A percentile compares a stretch with the other conserved stretches of the same genome.
phyloP scores from a whole-genome alignment of 2,113 vertebrate genomes.

The Etia nguti region DNA sequence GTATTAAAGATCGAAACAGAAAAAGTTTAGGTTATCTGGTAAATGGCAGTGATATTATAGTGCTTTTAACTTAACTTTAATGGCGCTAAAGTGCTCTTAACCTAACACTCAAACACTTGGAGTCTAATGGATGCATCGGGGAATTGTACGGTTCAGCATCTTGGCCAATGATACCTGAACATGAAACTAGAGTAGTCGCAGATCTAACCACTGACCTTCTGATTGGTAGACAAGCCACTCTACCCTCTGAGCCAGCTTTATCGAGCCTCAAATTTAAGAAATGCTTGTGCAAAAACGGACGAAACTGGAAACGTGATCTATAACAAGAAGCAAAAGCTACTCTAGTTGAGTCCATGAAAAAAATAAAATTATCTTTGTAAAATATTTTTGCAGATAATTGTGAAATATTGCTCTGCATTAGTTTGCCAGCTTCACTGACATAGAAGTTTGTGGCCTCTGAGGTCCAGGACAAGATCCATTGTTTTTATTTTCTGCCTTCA shows the following conservation, averaged over 20 bases:
- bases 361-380: not conserved
- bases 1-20: not conserved
- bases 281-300: not conserved
- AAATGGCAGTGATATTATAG: not conserved
- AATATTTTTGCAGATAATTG: not conserved
- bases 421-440: not conserved
- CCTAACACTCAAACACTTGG: accelerated
- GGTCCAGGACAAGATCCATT: not conserved
- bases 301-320: not conserved
- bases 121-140: not conserved
- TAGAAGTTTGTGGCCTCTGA: not conserved
- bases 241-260: not conserved
- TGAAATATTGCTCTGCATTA: not conserved
- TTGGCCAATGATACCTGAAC: not conserved
- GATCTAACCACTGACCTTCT: not conserved
- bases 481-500: not conserved
- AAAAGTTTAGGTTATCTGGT: not conserved
- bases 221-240: not conserved
- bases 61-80: accelerated
- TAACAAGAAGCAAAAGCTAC: too few relatives aligned
- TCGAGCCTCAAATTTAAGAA: not conserved
- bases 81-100: not conserved
- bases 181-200: not conserved
- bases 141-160: not conserved
- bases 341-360: too few relatives aligned